Evolutionary conservation across 2,888 invertebrate species (phyloP), one percentile per base, ranked within the genome.

Genomic region (Liodrosophila aerea): DNA sequence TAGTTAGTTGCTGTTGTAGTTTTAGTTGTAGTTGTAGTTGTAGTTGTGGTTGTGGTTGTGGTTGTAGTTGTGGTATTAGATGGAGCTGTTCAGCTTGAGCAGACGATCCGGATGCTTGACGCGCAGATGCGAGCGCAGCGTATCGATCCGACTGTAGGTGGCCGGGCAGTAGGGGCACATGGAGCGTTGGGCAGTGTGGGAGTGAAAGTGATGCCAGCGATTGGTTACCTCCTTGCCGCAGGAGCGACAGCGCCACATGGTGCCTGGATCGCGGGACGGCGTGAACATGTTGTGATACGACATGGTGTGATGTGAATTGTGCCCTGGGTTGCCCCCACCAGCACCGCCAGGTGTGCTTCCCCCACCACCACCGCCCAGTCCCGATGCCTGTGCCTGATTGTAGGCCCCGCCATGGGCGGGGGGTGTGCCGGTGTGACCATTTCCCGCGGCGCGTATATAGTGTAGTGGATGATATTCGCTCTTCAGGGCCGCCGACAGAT

Each of bases 191-290:
- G 94, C 93, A 64, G 94, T 94, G 91, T 96, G 95, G 84, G 94
- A 94, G 91, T 95, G 95, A 92, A 93, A 95, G 91, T 96, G 95
- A 90, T 96, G 95, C 95, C 95, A 96, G 91, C 95, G 92, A 91
- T 95, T 96, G 90, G 95, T 94, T 73, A 95, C 95, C 92, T 95
- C 94, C 92, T 95, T 96, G 90, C 94, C 94, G 91, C 95, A 95
- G 31, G 94, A 93, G 88, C 94, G 94, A 91, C 95, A 95, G 88
- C 93, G 93, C 95, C 95, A 95, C 88, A 94, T 92, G 72, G 94
- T 92, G 50, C 94, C 92, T 81, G 93, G 94, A 88, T 93, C 93
- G 65, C 93, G 92, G 61, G 94, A 92, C 83, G 94, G 93, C 86
- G 93, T 93, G 91, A 95, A 95, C 95, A 95, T 95, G 91, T 94